These are phyloP conservation scores for Cydia strobilella DNA, from an alignment of 1,140 invertebrate species.

Conservation along the genomic window DNA sequence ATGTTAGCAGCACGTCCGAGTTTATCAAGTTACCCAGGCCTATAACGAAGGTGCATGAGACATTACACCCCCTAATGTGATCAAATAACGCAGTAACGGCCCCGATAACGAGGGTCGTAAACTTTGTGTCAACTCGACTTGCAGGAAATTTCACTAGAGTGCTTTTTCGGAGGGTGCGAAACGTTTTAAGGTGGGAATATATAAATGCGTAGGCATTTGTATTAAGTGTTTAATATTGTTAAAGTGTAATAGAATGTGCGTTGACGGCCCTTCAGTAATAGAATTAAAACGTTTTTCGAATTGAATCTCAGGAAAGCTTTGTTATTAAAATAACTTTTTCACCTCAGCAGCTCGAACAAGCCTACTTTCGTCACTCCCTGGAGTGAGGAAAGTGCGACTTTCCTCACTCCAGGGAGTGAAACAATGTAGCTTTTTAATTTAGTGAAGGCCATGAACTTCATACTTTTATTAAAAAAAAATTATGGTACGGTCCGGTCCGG, in stretches of 20 bases:
- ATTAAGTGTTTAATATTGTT: slow-evolving; percentile 22
- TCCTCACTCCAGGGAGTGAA: too few species aligned
- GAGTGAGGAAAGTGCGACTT: too few species aligned
- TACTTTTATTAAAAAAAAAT: too few species aligned
- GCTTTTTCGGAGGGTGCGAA: slow-evolving; percentile 52
- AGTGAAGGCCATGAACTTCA: too few species aligned
- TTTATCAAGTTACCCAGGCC: not conserved
- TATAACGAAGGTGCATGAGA: not conserved
- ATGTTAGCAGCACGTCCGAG: not conserved
- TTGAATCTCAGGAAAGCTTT: too few species aligned
- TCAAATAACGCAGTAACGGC: slow-evolving; percentile 75
- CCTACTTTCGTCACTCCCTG: too few species aligned
- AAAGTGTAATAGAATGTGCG: not conserved
- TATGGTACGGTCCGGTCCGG: too few species aligned
- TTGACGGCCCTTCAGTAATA: not conserved
- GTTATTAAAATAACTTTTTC: too few species aligned
- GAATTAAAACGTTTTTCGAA: not conserved
- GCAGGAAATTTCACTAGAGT: slow-evolving; percentile 70
- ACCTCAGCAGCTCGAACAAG: too few species aligned
- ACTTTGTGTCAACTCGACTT: slow-evolving; percentile 59
- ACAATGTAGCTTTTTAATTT: too few species aligned
- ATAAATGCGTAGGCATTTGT: slow-evolving; percentile 2
- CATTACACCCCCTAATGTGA: slow-evolving; percentile 63
- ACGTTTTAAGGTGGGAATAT: slow-evolving; percentile 3
- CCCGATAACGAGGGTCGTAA: slow-evolving; percentile 74